Base-by-base conservation (phyloP, 2,888 invertebrate species). In the Caenorhabditis angaria region DNA sequence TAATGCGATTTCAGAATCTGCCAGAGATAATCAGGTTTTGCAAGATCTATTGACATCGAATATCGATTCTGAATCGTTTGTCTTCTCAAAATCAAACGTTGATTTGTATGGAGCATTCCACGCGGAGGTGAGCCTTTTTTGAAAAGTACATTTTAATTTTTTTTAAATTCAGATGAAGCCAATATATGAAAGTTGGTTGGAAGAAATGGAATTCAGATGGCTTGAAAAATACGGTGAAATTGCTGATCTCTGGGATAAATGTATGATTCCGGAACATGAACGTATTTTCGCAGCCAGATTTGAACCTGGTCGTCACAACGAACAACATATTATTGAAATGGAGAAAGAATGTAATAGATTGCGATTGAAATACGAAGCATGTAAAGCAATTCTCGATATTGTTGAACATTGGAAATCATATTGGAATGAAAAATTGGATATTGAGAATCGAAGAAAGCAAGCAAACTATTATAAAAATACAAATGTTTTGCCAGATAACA, bases 141-240 rank as follows among this genome's bases (percentile, higher is more conserved):
- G 5, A 22, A 22, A 6, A 35, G 20, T 20, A 56, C 8, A 20
- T n/a, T 24, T 24, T 24, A 10, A 56, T n/a, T 35, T 22, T 56
- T 35, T 2, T 27, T 4, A n/a, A n/a, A 20, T 4, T 56, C 35
- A 56, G 25, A 14, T 71, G 51, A 59, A 67, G 32, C 71, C 66
- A 10, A 20, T 67, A 1, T 71, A 67, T 35, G 29, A n/a, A 2
- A 29, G 58, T 4, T 71, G 71, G 71, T 50, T 71, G 20, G 66
- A 66, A 35, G 57, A 71, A n/a, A 71, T 67, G 24, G 71, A 71
- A 32, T 71, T 67, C 58, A 48, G 63, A 20, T 71, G 71, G 71
- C 60, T 57, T 4, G 71, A 71, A 28, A 56, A 61, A 20, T 48
- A 56, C 29, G 32, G 55, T 12, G n/a, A 51, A 18, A 27, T 71